Evolutionary conservation across 2,888 invertebrate genomes (phyloP), one percentile per base, ranked within the genome.

Genomic region (Callimorpha dominula): DNA sequence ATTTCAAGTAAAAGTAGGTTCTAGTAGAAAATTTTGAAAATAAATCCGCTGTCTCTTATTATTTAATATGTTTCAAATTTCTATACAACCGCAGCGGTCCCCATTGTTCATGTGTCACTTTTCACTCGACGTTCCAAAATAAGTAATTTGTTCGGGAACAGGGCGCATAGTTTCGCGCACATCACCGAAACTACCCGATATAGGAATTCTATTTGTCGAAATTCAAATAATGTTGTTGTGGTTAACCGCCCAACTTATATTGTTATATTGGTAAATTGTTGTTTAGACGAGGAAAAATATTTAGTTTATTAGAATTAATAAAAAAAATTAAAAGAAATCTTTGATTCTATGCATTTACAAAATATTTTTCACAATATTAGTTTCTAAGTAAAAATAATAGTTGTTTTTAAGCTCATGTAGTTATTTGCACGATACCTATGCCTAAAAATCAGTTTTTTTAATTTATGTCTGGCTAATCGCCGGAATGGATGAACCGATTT

Each of bases 81-180:
- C 60, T 46, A 57, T 74, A 63, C 50, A 66, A 77, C 74, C 74
- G 31, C 78, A 75, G 69, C 78, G 75, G 80, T 77, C 74, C 40
- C 52, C 72, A 71, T 74, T 71, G 54, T 65, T 70, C 71, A 68
- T 73, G 75, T 69, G 65, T 76, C 79, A 86, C 82, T 82, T 85
- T 82, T 85, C 81, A 79, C 73, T 81, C 73, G 72, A 70, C 76
- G 73, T 63, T 71, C 74, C 81, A 75, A 85, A 85, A 82, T 86
- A 86, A 86, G 31, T 31, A 31, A 31, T 85, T 82, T 75, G 82
- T 81, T 83, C 72, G 74, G 70, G 60, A 81, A 77, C 75, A 76
- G 75, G 57, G 65, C 76, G 73, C 70, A 78, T 77, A 78, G 77
- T 77, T 76, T 69, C 60, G 20, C 74, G 70, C 66, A 74, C 73